phyloP scores from a whole-genome alignment of 2,797 vertebrate species.

The Rhabdophis nuchalis region DNA sequence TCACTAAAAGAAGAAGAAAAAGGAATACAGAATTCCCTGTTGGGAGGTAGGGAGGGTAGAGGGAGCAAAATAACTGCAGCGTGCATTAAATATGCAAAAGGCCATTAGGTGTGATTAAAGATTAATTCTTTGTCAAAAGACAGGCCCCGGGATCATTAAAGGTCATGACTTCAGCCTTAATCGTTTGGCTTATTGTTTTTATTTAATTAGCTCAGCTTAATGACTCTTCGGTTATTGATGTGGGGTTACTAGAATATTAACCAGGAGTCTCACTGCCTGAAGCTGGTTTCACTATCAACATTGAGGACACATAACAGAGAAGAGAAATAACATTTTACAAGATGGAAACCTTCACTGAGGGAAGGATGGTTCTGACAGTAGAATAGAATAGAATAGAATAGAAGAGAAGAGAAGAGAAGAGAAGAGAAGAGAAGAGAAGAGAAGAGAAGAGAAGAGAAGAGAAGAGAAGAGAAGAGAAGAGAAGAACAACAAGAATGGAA shows the following conservation, averaged over 20 bases:
- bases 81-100: constrained; percentile 68
- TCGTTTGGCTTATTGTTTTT: constrained; percentile 71
- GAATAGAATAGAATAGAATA: no score
- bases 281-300: constrained; percentile 4
- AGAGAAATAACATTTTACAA: background rate
- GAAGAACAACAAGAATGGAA: no score
- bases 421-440: no score
- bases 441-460: no score
- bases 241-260: constrained; percentile 42
- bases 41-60: background rate
- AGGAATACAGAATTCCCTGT: constrained; percentile 61
- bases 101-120: constrained; percentile 73
- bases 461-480: no score
- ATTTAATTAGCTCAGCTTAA: constrained; percentile 70
- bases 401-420: no score
- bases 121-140: constrained; percentile 69
- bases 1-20: constrained; percentile 34
- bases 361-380: background rate
- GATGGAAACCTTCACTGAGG: background rate
- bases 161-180: constrained; percentile 68
- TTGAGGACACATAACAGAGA: background rate
- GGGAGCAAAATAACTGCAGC: constrained; percentile 47
- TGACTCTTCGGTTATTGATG: constrained; percentile 61
- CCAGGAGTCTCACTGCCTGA: constrained; percentile 10
- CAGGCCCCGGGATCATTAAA: constrained; percentile 59